Evolutionary conservation across 23 tunicate species (phyloP), one percentile per base, ranked within the genome.

Genomic region (Pegea sp.): DNA sequence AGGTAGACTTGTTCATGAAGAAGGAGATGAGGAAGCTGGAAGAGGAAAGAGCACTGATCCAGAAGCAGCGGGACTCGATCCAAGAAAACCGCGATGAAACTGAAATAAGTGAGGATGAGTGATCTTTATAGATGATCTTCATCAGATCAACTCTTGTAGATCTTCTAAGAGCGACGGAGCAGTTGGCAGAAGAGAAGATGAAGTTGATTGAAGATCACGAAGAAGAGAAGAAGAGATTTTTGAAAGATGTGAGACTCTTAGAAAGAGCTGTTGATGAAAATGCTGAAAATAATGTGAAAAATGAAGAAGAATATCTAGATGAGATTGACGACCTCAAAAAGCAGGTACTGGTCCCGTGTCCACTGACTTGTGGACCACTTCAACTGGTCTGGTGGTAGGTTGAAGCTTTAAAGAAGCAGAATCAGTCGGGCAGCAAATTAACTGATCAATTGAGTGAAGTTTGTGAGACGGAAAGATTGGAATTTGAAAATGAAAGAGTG

Each of bases 401-500:
- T 28, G 67, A 62, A 20, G 81, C 84, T 22, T 53, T 84, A 27
- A 59, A 53, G 32, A 84, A 84, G 33, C 67, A 74, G 32, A 63
- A 54, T 5, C 67, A 78, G 30, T 84, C 95, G 4, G 60, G 66
- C 1, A 30, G 66, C 6, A 66, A 66, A 11, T 68, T 73, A 28
- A 33, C 74, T 30, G 93, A 69, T 1, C 75, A 80, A 53, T 61
- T 72, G 24, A 61, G 73, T 16, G 38, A 26, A 2, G 93, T 71
- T 46, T 44, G 80, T 5, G 80, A 80, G 33, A 42, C 56, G 1
- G 93, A 80, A 31, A 54, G 93, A 16, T 74, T 61, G 18, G 70
- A 80, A 66, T 80, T 80, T 44, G 80, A 80, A 38, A 30, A 66
- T 30, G 78, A 65, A n/a, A n/a, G n/a, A n/a, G n/a, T n/a, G n/a